These are phyloP conservation scores for Poeciliopsis turrubarensis DNA, from an alignment of 2,113 vertebrate species.

Conservation along the genomic window DNA sequence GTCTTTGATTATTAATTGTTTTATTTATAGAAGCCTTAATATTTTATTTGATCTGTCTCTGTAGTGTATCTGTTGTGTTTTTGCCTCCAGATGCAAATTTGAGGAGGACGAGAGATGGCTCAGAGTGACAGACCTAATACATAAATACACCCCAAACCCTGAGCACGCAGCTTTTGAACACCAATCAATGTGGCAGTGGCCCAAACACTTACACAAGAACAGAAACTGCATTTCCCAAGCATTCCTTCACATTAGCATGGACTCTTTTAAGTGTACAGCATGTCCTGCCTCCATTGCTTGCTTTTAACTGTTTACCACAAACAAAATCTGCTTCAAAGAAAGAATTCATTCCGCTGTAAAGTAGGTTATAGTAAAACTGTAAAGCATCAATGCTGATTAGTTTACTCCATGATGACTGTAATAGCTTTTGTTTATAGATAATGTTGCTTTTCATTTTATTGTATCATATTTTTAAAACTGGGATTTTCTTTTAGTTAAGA, in stretches of 20 bases:
- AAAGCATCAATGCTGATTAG: no score
- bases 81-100: slow-evolving; percentile 29
- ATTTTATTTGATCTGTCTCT: slow-evolving; percentile 8
- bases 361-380: no score
- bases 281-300: background rate
- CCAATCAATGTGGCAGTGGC: slow-evolving; percentile 49
- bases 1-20: background rate
- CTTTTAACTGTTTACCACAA: background rate
- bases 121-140: slow-evolving; percentile 16
- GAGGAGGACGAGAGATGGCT: slow-evolving; percentile 16
- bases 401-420: no score
- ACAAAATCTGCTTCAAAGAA: no score
- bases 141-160: slow-evolving; percentile 41
- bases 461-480: no score
- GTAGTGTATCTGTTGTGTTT: background rate
- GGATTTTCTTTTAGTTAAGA: background rate
- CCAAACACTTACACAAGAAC: slow-evolving; percentile 34
- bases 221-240: background rate
- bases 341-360: no score
- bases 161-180: slow-evolving; percentile 58
- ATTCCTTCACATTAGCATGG: slow-evolving; percentile 2
- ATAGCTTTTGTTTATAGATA: no score
- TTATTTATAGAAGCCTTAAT: background rate
- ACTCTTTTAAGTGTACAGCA: background rate
- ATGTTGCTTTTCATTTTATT: no score